Evolutionary conservation across 2,113 vertebrate species (phyloP), one percentile per base, ranked within the genome.

Genomic region (Colistium nudipinnis): DNA sequence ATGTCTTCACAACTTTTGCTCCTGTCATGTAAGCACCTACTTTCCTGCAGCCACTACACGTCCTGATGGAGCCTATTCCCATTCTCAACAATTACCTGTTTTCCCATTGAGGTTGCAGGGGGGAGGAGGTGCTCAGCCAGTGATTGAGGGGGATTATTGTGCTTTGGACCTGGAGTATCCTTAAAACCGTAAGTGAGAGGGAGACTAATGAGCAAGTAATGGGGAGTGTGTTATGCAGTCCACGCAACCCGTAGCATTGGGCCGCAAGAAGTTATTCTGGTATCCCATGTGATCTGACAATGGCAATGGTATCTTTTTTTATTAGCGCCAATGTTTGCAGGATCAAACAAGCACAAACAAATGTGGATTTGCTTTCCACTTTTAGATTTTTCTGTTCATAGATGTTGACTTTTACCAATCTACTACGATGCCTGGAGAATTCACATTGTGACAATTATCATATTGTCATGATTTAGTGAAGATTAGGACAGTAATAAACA

Each of bases 101-200:
- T 13, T 6, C 38, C 67, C 43, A 74, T 78, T 74, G 79, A 20
- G 39, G 30, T 62, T 60, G 64, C 62, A 60, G 49, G 55, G 51
- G 25, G 55, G 44, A 20, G 0, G 56, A 45, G 62, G 79, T 81
- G 83, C 81, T 84, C 78, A 55, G 61, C 38, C 22, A 31, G 75
- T 73, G 76, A 87, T 80, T 55, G 76, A 85, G 36, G 79, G 62
- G 69, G 39, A 68, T 87, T 75, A 84, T 90, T 88, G 80, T 61
- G 33, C 51, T 35, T 36, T 67, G 48, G 60, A 78, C 63, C 57
- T 44, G 4, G 38, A 41, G 41, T 49, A 61, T 78, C 74, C 47
- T 53, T 63, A 48, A 54, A 22, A 53, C 56, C 75, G 67, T 75
- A 73, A 70, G 56, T 53, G 63, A 77, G 74, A 77, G 43, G 27